Conservation (phyloP, 1,140 invertebrate genomes). For the Cyclina sinensis region DNA sequence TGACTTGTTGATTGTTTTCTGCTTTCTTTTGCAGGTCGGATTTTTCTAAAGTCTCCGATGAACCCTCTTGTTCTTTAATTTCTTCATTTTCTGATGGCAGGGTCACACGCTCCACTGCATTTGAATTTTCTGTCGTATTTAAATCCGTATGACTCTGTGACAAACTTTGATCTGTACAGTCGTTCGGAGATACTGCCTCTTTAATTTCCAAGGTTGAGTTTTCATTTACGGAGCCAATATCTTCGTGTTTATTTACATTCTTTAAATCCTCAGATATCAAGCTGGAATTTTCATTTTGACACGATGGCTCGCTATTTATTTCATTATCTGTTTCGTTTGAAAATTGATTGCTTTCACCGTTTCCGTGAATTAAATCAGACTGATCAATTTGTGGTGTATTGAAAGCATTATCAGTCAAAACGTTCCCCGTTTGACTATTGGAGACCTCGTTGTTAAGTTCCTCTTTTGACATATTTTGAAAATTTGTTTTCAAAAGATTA, state of each 20-base stretch:
- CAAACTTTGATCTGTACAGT: background rate
- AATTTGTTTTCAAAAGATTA: conserved; percentile 29
- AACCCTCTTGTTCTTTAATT: background rate
- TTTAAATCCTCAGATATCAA: conserved; percentile 41
- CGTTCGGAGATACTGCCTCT: background rate
- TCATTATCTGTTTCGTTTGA: conserved; percentile 20
- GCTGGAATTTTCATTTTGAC: conserved; percentile 9
- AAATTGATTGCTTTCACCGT: background rate
- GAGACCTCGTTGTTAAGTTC: background rate
- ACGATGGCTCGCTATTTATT: background rate
- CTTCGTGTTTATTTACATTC: conserved; percentile 34
- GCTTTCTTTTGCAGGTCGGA: background rate
- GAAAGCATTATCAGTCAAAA: background rate
- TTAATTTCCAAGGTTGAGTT: conserved; percentile 35
- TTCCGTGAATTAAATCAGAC: background rate
- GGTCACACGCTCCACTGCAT: background rate
- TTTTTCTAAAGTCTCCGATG: background rate
- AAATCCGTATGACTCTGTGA: background rate
- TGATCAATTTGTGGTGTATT: background rate
- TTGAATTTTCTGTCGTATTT: background rate
- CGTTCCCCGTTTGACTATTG: conserved; percentile 7
- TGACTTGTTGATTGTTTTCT: background rate
- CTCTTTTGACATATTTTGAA: conserved; percentile 58
- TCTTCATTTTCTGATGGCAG: too few species aligned
- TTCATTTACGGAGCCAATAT: conserved; percentile 23